Evolutionary conservation across 2,113 vertebrate species (phyloP).

Genomic region (Pavo muticus): DNA sequence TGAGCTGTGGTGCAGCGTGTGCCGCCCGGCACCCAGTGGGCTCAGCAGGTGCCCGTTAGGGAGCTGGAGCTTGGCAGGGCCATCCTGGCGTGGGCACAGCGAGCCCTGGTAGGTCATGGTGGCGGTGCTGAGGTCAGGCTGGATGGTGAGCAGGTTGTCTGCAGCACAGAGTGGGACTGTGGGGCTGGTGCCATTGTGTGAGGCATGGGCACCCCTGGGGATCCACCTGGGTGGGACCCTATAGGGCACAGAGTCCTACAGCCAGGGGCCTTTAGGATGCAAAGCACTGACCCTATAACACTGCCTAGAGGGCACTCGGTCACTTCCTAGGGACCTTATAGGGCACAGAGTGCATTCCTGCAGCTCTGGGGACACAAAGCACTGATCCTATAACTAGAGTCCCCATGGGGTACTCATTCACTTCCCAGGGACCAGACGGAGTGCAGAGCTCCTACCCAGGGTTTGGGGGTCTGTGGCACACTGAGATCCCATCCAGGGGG

Average conservation of each 20-base stretch:
- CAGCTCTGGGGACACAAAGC: background rate
- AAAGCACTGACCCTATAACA: background rate
- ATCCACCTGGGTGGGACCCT: background rate
- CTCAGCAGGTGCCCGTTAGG: conserved; percentile 93
- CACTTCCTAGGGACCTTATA: background rate
- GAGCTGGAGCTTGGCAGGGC: conserved; percentile 90
- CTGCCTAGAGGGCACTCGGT: too few relatives aligned
- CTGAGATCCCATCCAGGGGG: background rate
- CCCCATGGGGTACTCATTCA: background rate
- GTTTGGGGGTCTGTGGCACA: background rate
- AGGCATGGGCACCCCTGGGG: background rate
- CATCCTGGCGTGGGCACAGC: conserved; percentile 90
- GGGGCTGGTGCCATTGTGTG: accelerated
- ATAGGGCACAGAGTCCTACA: background rate
- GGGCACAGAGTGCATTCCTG: background rate
- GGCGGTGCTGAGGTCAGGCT: conserved; percentile 95
- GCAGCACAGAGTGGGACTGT: conserved; percentile 57
- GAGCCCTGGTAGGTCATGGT: conserved; percentile 97
- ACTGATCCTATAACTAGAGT: too few relatives aligned
- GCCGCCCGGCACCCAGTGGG: conserved; percentile 89
- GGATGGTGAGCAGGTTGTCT: conserved; percentile 99
- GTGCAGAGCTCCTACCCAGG: background rate
- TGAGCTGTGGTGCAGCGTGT: conserved; percentile 93
- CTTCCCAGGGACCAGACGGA: background rate
- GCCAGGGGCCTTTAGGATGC: background rate